These are phyloP conservation scores for Sparidentex hasta DNA, from an alignment of 2,797 vertebrate species.

Conservation along the genomic window DNA sequence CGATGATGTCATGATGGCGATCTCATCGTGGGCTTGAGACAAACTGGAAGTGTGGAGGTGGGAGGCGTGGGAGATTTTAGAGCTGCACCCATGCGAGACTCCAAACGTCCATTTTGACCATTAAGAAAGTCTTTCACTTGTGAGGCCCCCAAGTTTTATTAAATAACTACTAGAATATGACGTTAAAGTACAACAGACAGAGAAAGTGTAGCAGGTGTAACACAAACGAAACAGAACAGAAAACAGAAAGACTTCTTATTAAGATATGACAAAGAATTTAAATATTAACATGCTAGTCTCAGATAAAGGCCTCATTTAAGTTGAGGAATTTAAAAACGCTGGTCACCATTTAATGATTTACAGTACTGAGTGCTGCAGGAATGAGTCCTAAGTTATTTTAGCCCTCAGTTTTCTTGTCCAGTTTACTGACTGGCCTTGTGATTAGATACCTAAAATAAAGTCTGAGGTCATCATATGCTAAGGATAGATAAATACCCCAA, in stretches of 20 bases:
- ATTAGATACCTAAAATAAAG: too few species aligned
- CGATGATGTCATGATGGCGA: too few species aligned
- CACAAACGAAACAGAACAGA: background rate
- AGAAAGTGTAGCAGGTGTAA: background rate
- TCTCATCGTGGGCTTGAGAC: too few species aligned
- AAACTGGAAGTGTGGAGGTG: too few species aligned
- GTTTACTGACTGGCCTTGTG: too few species aligned
- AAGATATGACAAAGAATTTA: background rate
- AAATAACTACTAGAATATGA: background rate
- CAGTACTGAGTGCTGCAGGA: too few species aligned
- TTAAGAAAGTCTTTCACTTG: too few species aligned
- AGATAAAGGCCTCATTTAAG: background rate
- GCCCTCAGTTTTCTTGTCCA: too few species aligned
- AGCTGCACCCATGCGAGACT: background rate
- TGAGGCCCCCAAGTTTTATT: background rate
- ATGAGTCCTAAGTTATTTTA: too few species aligned
- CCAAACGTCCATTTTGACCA: background rate
- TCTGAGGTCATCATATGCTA: too few species aligned
- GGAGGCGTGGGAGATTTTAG: background rate
- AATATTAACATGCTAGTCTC: background rate
- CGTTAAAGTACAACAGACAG: conserved; percentile 1
- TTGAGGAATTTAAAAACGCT: background rate
- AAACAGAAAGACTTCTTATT: background rate
- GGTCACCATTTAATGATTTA: too few species aligned
- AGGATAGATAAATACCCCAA: too few species aligned